These are phyloP conservation scores for Delphinapterus leucas DNA, from an alignment of 2,113 vertebrate species.

Conservation along the genomic window DNA sequence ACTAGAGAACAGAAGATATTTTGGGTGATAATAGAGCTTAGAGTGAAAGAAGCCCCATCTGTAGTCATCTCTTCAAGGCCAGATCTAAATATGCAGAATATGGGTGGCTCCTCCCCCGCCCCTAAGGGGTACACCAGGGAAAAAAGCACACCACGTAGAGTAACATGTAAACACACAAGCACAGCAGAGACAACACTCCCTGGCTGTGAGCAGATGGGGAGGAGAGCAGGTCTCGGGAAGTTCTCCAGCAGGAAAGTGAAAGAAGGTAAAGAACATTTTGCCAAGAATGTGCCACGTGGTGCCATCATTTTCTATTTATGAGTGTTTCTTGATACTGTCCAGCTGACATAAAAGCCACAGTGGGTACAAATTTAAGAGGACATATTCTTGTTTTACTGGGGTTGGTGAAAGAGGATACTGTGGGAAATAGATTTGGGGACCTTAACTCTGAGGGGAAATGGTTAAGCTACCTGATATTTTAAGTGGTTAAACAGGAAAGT, in stretches of 20 bases:
- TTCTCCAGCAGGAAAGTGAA: background rate
- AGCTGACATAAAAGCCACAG: background rate
- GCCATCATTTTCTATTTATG: background rate
- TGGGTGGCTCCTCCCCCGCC: background rate
- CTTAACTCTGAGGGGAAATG: background rate
- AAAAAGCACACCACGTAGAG: background rate
- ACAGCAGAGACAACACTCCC: background rate
- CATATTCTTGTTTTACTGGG: background rate
- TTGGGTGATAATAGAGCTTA: background rate
- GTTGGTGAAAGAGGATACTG: background rate
- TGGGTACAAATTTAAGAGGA: background rate
- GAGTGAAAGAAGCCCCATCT: background rate
- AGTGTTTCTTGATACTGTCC: background rate
- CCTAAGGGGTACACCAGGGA: background rate
- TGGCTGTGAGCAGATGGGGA: background rate
- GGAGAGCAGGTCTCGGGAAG: background rate
- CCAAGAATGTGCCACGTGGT: background rate
- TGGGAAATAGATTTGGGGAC: background rate
- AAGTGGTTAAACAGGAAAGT: background rate
- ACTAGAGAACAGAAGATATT: background rate
- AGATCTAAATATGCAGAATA: background rate
- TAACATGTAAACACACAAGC: background rate
- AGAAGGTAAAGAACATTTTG: background rate
- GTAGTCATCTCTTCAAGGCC: constrained; percentile 3
- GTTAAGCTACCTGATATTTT: background rate